phyloP scores from a whole-genome alignment of 2,888 invertebrate species.

The Osmoderma eremita region DNA sequence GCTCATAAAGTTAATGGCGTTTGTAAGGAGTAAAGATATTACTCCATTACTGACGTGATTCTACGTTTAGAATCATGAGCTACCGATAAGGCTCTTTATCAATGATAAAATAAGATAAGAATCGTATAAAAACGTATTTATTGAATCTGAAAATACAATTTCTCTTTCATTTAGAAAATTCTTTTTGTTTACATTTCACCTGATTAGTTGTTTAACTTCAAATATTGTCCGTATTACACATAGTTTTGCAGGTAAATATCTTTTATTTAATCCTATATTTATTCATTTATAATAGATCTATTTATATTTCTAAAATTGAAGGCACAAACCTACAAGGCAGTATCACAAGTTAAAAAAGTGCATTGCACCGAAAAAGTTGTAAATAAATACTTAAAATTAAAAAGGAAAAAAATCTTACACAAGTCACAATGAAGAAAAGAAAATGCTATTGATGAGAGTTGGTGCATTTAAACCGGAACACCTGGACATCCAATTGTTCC shows the following conservation, averaged over 20 bases:
- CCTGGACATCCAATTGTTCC: not conserved
- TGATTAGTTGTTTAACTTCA: not conserved
- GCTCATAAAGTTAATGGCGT: not conserved
- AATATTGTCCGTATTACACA: not conserved
- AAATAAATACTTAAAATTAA: slow-evolving; percentile 41
- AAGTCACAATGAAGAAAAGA: slow-evolving; percentile 8
- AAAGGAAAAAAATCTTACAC: slow-evolving; percentile 9
- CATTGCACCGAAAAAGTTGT: slow-evolving; percentile 45
- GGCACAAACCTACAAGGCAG: slow-evolving; percentile 51
- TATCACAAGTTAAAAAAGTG: slow-evolving; percentile 51
- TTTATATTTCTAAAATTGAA: slow-evolving; percentile 41
- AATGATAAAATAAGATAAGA: slow-evolving; percentile 31
- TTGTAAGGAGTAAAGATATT: slow-evolving; percentile 12
- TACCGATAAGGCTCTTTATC: slow-evolving; percentile 38
- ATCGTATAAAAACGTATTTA: slow-evolving; percentile 41
- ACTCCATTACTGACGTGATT: slow-evolving; percentile 31
- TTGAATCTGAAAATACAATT: slow-evolving; percentile 41
- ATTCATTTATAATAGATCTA: slow-evolving; percentile 19
- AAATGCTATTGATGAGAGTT: not conserved
- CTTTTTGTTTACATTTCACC: no score
- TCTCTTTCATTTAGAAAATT: slow-evolving; percentile 24
- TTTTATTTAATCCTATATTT: not conserved
- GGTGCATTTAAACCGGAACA: not conserved
- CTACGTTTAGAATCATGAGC: slow-evolving; percentile 1
- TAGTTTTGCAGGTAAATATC: not conserved